These are phyloP conservation scores for Erpobdella octoculata DNA, from an alignment of 2,888 invertebrate species.

Conservation along the genomic window DNA sequence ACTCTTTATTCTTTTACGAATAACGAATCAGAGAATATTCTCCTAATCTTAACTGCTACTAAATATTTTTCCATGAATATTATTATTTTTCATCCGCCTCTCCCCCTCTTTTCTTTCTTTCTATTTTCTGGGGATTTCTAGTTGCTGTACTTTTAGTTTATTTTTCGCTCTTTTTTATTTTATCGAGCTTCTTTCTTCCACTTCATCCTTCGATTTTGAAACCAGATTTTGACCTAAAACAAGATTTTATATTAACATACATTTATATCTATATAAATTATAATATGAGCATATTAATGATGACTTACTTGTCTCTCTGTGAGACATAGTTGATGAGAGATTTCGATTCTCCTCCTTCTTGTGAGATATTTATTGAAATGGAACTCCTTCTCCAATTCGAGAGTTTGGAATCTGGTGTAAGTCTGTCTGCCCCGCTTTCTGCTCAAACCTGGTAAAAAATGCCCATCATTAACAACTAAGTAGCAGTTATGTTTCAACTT, in stretches of 20 bases:
- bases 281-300: not conserved
- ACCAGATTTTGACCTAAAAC: constrained; percentile 24
- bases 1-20: no score
- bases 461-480: no score
- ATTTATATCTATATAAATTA: constrained; percentile 8
- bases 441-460: constrained; percentile 16
- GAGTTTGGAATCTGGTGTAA: constrained; percentile 90
- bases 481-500: no score
- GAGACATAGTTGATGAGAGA: constrained; percentile 87
- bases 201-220: constrained; percentile 21
- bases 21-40: no score
- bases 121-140: no score
- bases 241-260: no score
- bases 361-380: constrained; percentile 85
- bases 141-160: not conserved
- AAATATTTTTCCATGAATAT: no score
- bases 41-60: no score
- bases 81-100: no score
- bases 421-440: constrained; percentile 74
- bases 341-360: constrained; percentile 88
- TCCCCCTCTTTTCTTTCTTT: no score
- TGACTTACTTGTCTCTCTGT: constrained; percentile 73
- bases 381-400: constrained; percentile 94
- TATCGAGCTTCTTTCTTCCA: constrained; percentile 24
- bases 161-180: not conserved